Conservation (phyloP, 2,797 vertebrate species). For the Pristis pectinata region DNA sequence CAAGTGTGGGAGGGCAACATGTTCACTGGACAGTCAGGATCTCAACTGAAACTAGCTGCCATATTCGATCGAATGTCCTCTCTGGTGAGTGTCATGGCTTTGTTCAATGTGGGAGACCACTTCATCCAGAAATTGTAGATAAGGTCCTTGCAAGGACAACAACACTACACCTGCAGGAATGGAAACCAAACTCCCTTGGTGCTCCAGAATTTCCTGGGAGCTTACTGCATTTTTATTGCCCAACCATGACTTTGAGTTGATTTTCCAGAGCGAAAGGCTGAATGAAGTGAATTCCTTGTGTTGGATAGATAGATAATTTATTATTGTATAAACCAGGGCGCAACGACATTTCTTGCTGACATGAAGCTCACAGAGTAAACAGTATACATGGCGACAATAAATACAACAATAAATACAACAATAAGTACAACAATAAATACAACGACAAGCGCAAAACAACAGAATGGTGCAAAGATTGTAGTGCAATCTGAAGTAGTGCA, state of each 20-base stretch:
- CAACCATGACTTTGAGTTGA: background rate
- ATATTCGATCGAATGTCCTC: conserved; percentile 47
- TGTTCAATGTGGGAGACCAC: conserved; percentile 56
- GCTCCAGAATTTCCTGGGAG: background rate
- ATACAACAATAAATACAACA: no score
- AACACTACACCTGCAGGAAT: background rate
- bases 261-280: background rate
- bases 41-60: conserved; percentile 57
- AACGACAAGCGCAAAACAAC: no score
- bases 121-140: background rate
- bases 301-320: no score
- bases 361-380: no score
- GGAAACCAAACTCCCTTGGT: no score
- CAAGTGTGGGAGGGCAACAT: conserved; percentile 65
- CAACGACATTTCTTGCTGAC: no score
- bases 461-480: no score
- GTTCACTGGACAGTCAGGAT: conserved; percentile 48
- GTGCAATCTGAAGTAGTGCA: no score
- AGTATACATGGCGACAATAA: no score
- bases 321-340: no score
- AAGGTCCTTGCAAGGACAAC: background rate
- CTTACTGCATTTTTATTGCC: background rate
- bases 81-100: conserved; percentile 64
- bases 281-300: background rate
- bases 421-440: no score